Evolutionary conservation across 2,113 vertebrate species (phyloP).

Genomic region (Spilogale gracilis): DNA sequence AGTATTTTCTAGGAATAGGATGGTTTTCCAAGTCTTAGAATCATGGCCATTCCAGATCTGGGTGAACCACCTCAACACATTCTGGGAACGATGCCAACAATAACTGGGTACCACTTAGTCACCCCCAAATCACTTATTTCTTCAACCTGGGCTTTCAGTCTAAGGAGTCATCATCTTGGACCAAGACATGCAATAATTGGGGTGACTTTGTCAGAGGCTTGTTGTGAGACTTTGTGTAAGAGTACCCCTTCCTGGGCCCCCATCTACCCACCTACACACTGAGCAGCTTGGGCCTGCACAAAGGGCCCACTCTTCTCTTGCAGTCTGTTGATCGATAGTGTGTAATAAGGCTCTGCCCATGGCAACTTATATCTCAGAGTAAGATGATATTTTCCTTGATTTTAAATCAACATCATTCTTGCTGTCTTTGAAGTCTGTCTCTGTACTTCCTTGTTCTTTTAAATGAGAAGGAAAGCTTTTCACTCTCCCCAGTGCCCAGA

Average conservation of each 20-base stretch:
- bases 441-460: not conserved
- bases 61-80: not conserved
- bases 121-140: not conserved
- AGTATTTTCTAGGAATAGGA: not conserved
- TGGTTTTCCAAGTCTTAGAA: not conserved
- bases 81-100: not conserved
- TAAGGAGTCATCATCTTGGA: not conserved
- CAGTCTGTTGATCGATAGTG: not conserved
- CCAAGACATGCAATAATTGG: not conserved
- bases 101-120: not conserved
- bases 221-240: not conserved
- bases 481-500: not conserved
- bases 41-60: not conserved
- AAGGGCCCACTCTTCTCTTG: not conserved
- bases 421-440: not conserved
- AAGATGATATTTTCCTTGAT: not conserved
- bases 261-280: fast-evolving
- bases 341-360: not conserved
- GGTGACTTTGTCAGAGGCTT: not conserved
- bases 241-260: not conserved
- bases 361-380: not conserved
- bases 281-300: not conserved
- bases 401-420: not conserved
- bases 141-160: not conserved
- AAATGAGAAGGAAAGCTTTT: not conserved